Conservation (phyloP, 2,797 vertebrate species). For the Xenops minutus region DNA sequence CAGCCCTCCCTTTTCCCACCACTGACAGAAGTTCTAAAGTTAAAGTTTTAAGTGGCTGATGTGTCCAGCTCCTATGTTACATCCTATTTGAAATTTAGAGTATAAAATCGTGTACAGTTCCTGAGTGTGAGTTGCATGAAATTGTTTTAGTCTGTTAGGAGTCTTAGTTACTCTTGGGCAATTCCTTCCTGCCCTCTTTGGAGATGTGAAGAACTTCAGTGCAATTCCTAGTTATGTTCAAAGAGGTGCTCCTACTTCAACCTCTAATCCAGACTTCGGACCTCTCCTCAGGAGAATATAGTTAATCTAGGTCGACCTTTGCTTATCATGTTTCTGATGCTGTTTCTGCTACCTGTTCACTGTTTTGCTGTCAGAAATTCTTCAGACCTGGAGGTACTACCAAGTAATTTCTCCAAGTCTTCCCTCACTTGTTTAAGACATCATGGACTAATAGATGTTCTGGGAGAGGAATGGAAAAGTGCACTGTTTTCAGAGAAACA, state of each 20-base stretch:
- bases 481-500: not conserved
- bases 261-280: not conserved
- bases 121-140: not conserved
- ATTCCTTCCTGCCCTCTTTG: not conserved
- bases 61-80: not conserved
- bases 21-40: not conserved
- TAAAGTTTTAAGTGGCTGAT: not conserved
- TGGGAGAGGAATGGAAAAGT: not conserved
- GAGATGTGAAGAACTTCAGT: not conserved
- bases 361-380: not conserved
- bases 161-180: not conserved
- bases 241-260: not conserved
- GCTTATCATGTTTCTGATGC: not conserved
- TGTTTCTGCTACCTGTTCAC: not conserved
- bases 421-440: not conserved
- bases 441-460: not conserved
- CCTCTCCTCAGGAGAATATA: not conserved
- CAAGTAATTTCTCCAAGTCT: not conserved
- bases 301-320: not conserved
- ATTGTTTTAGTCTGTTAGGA: not conserved
- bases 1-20: not conserved
- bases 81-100: not conserved
- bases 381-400: not conserved
- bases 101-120: not conserved
- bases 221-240: not conserved